Conservation (phyloP, 2,113 vertebrate species). For the Nycticryphes semicollaris region DNA sequence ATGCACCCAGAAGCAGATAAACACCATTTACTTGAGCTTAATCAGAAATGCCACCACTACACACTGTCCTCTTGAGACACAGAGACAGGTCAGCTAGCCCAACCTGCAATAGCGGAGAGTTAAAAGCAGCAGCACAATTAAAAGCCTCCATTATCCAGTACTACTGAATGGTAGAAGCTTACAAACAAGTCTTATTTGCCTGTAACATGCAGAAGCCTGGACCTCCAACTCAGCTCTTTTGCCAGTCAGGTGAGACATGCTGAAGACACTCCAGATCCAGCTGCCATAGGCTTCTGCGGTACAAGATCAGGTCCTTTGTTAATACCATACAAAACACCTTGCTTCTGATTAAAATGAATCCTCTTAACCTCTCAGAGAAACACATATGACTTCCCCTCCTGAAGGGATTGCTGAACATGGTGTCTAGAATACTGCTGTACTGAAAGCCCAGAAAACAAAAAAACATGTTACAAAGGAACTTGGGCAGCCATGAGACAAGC, state of each 20-base stretch:
- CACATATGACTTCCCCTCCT: neutral
- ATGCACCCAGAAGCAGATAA: neutral
- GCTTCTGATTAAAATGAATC: neutral
- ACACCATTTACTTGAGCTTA: neutral
- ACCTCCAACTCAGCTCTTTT: neutral
- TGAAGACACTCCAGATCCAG: neutral
- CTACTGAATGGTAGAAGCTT: neutral
- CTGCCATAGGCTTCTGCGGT: neutral
- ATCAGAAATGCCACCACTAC: neutral
- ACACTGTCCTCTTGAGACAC: neutral
- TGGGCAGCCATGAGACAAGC: neutral
- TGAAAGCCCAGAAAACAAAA: neutral
- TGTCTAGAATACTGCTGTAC: neutral
- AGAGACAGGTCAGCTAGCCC: neutral
- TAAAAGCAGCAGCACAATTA: neutral
- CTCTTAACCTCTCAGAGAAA: neutral
- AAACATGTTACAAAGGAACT: rapidly evolving
- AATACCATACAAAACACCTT: neutral
- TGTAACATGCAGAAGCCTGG: neutral
- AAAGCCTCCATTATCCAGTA: neutral
- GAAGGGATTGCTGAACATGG: neutral
- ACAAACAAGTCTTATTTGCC: neutral
- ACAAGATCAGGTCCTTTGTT: neutral
- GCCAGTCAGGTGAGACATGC: rapidly evolving
- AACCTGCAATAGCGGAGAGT: neutral